Conservation (phyloP, 2,888 invertebrate genomes). For the Julus scanicus region DNA sequence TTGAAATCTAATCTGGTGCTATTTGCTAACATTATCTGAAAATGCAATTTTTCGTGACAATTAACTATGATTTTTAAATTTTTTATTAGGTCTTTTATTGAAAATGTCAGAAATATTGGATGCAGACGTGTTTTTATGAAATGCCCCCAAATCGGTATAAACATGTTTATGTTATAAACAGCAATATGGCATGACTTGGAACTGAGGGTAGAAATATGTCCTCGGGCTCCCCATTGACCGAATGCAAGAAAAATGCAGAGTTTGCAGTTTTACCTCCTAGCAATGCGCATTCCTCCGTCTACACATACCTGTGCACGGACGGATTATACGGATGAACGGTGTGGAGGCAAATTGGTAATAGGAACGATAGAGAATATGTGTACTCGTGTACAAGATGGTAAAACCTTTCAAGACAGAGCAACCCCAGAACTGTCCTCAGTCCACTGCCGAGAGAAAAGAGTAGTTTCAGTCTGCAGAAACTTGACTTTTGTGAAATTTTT, state of each 20-base stretch:
- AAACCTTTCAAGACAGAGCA: neutral
- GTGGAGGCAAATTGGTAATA: neutral
- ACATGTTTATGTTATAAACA: neutral
- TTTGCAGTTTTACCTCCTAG: neutral
- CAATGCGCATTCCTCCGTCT: neutral
- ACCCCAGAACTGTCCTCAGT: neutral
- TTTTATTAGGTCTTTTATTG: no score
- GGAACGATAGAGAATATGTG: no score
- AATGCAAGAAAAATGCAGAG: neutral
- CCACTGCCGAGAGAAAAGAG: no score
- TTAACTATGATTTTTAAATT: no score
- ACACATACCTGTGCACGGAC: neutral
- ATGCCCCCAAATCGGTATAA: conserved; percentile 6
- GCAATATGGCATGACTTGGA: neutral
- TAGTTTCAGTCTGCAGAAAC: no score
- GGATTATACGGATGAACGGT: neutral
- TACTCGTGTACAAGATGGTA: neutral
- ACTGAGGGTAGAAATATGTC: neutral
- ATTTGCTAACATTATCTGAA: no score
- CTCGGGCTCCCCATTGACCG: conserved; percentile 3
- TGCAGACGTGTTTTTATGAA: neutral
- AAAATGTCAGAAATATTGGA: no score
- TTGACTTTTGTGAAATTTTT: no score
- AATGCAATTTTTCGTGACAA: no score
- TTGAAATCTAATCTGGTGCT: no score